Base-by-base conservation (phyloP, 2,113 vertebrate species). In the Athene cunicularia region DNA sequence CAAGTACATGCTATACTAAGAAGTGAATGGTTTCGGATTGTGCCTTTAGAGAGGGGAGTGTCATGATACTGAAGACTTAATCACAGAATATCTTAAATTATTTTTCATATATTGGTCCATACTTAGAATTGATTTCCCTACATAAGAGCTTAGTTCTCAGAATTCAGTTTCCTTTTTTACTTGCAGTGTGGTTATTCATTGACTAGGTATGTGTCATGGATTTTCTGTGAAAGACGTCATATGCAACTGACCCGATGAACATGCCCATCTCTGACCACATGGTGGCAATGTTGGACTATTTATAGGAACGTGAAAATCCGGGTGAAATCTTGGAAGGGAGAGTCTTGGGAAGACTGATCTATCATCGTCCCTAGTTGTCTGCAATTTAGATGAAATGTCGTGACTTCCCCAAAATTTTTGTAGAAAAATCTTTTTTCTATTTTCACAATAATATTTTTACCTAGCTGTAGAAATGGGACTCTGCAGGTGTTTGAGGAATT, bases 251-350 rank as follows among this genome's bases (percentile, higher is more conserved):
- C 43, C 13, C 28, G 5, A 41, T 22, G 56, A 68, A 4, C 22
- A 28, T 77, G 76, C 49, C n/a, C 21, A 2, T 12, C 74, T 37
- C 58, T 33, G 28, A 12, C 97, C 98, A 79, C 97, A 56, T 33
- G 98, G 96, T 96, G 98, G 98, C 98, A 97, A 74, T 95, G 87
- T 97, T 63, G 82, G 89, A 96, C 19, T 95, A 24, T 55, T 93
- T 89, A 82, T 88, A 53, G 85, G 73, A 76, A 55, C 12, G 3
- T 5, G 15, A 14, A 39, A 47, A 32, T 37, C 14, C 4, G 12
- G 19, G 14, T 27, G 66, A 16, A 50, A 10, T 33, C 50, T 12
- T 8, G n/a, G 17, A 7, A 19, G 20, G 23, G 59, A 24, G 33
- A 22, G 13, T 35, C 52, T 56, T 20, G 58, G 88, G 6, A 45